These are phyloP conservation scores for Gallinago jamesoni DNA, from an alignment of 2,113 vertebrate species.

Conservation along the genomic window DNA sequence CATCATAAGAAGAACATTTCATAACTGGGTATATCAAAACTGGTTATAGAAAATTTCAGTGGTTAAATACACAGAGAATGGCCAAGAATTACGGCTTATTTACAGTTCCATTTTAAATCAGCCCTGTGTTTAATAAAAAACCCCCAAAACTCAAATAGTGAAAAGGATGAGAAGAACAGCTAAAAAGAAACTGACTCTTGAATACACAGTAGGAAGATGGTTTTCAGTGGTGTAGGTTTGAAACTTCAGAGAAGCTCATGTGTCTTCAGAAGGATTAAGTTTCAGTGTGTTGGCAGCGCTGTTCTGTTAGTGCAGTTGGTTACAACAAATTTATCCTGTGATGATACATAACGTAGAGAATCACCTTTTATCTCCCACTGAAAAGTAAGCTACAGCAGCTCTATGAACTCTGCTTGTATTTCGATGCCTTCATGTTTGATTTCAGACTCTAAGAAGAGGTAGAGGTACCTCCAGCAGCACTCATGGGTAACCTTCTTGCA, in stretches of 20 bases:
- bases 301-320: background rate
- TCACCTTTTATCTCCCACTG: background rate
- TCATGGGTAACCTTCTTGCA: background rate
- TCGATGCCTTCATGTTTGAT: background rate
- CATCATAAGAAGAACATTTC: slow-evolving; percentile 33
- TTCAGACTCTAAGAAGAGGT: background rate
- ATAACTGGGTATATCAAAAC: slow-evolving; percentile 49
- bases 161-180: slow-evolving; percentile 44
- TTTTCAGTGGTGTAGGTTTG: slow-evolving; percentile 54
- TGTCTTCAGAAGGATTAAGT: slow-evolving; percentile 27
- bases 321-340: background rate
- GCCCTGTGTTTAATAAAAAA: background rate
- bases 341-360: background rate
- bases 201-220: slow-evolving; percentile 2
- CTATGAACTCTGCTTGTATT: background rate
- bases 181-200: slow-evolving; percentile 21
- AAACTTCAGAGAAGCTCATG: slow-evolving; percentile 31
- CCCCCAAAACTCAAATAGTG: background rate
- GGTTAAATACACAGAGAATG: slow-evolving; percentile 45
- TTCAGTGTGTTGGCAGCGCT: background rate
- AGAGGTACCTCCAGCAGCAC: background rate
- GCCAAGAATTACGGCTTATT: slow-evolving; percentile 40
- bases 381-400: slow-evolving; percentile 6
- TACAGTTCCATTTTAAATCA: slow-evolving; percentile 63
- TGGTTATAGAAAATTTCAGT: slow-evolving; percentile 51